Percentiles rank a stretch among this genome's conserved stretches.
Evolutionary conservation across 1,140 invertebrate genomes (phyloP).

Genomic region (Zeugodacus cucurbitae): DNA sequence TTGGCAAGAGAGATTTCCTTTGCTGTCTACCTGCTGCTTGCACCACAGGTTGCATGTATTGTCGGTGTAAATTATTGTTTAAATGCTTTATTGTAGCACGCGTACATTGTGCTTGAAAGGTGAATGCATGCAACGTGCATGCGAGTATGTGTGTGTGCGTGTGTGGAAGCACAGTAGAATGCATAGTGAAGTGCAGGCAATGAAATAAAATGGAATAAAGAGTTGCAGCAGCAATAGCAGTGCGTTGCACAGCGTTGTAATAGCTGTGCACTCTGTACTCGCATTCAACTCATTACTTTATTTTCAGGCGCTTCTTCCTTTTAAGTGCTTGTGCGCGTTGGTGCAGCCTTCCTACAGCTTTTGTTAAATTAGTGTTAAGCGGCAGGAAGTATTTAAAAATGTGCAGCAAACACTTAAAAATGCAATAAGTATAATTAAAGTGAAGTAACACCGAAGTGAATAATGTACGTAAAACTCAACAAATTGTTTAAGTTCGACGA

Average conservation of each 20-base stretch:
- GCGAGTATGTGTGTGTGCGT: neutral
- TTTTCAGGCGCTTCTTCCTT: neutral
- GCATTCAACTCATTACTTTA: conserved; percentile 2
- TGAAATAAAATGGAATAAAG: neutral
- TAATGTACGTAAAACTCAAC: neutral
- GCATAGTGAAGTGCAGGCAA: neutral
- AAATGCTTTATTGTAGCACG: conserved; percentile 26
- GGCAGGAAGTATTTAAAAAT: conserved; percentile 26
- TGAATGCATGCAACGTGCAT: neutral
- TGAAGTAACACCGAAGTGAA: neutral
- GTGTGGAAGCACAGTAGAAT: no score
- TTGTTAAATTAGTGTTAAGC: neutral
- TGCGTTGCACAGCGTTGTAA: neutral
- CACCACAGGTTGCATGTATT: conserved; percentile 30
- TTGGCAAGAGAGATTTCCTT: conserved; percentile 24
- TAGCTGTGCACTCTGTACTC: neutral
- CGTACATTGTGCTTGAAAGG: conserved; percentile 16
- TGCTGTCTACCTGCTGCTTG: conserved; percentile 3
- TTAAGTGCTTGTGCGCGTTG: neutral
- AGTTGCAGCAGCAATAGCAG: neutral
- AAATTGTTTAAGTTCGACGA: neutral
- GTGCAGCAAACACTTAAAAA: conserved; percentile 19
- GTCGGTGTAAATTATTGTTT: conserved; percentile 30
- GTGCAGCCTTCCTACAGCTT: neutral
- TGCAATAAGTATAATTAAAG: conserved; percentile 17